Conservation (phyloP, 2,888 invertebrate genomes). For the Rhamnusium bicolor region DNA sequence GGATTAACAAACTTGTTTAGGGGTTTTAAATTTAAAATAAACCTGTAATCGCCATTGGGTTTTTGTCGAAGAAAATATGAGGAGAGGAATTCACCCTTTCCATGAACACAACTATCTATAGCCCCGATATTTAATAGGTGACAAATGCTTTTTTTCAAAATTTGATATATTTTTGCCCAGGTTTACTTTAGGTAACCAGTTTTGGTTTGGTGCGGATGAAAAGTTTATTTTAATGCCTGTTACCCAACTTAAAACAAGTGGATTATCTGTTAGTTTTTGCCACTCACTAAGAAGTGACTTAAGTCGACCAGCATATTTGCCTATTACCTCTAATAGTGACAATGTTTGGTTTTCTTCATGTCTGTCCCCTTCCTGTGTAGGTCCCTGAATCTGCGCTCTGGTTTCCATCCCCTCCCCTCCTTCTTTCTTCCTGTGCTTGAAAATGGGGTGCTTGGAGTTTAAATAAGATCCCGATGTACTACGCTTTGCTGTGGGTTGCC, state of each 20-base stretch:
- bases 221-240: not conserved
- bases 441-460: not conserved
- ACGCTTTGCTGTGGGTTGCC: not conserved
- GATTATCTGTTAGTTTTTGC: not conserved
- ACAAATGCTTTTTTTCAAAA: not conserved
- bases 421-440: not conserved
- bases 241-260: not conserved
- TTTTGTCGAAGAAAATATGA: conserved; percentile 37
- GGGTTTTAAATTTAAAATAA: conserved; percentile 50
- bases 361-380: not conserved
- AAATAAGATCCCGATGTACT: not conserved
- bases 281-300: not conserved
- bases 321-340: not conserved
- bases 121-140: not conserved
- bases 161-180: not conserved
- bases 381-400: not conserved
- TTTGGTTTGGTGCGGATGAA: not conserved
- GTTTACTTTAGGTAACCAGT: not conserved
- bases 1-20: not conserved
- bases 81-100: conserved; percentile 15
- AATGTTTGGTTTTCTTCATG: not conserved
- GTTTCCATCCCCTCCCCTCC: not conserved
- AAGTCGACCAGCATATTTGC: not conserved
- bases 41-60: conserved; percentile 39
- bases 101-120: not conserved